Percentiles rank a stretch among this genome's conserved stretches.
phyloP scores from a whole-genome alignment of 2,113 vertebrate species.

The Boleophthalmus pectinirostris region DNA sequence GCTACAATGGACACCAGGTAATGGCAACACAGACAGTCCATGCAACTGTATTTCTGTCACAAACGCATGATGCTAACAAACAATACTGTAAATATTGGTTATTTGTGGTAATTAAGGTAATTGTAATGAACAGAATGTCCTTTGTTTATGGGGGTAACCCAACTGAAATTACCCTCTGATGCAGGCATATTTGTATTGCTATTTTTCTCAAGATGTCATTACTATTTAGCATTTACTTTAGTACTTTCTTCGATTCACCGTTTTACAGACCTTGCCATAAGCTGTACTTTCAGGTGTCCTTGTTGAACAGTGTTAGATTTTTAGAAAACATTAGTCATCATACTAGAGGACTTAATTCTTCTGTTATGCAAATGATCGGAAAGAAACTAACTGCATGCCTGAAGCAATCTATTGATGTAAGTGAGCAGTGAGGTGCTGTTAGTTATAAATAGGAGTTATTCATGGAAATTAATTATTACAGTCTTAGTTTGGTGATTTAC shows the following conservation, averaged over 20 bases:
- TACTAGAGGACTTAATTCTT: constrained; percentile 1
- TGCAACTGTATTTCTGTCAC: neutral
- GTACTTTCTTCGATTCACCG: neutral
- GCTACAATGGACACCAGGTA: constrained; percentile 21
- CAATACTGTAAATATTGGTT: neutral
- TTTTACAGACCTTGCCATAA: neutral
- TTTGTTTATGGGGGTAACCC: neutral
- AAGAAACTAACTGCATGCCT: neutral
- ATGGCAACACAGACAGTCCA: neutral
- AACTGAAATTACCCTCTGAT: neutral
- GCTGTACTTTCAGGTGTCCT: neutral
- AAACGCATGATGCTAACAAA: neutral
- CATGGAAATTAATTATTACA: neutral
- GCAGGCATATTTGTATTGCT: constrained; percentile 2
- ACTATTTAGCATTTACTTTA: neutral
- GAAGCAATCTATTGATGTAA: neutral
- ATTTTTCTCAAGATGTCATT: neutral
- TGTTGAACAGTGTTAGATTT: neutral
- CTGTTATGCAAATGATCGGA: neutral
- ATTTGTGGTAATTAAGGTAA: constrained; percentile 4
- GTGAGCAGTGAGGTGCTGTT: constrained; percentile 11
- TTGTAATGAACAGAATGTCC: neutral
- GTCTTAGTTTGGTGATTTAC: neutral
- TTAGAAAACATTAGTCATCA: neutral
- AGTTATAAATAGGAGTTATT: neutral